phyloP scores from a whole-genome alignment of 92 coral and sea anemone species.

The Phenganax marumi region DNA sequence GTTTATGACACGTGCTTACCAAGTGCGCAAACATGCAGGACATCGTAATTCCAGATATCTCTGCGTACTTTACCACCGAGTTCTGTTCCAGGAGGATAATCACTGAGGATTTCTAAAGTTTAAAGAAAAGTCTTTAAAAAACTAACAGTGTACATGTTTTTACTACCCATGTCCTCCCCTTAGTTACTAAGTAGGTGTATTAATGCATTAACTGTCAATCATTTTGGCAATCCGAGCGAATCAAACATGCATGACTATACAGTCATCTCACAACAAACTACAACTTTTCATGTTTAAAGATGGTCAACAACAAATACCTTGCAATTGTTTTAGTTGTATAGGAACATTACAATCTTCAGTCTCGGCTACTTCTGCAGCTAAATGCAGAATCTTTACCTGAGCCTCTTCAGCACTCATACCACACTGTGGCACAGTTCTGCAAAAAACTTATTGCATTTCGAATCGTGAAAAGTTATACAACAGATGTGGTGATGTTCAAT shows the following conservation, averaged over 20 bases:
- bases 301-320: constrained; percentile 58
- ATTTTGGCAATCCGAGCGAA: no score
- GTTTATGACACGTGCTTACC: constrained; percentile 51
- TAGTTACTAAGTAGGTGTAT: not conserved
- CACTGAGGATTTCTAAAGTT: constrained; percentile 72
- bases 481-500: no score
- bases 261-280: no score
- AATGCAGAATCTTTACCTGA: constrained; percentile 76
- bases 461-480: not conserved
- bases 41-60: constrained; percentile 85
- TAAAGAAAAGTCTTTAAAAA: not conserved
- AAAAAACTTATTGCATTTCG: not conserved
- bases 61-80: constrained; percentile 66
- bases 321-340: constrained; percentile 68
- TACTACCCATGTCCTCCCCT: not conserved
- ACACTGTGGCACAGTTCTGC: not conserved
- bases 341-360: constrained; percentile 89
- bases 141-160: not conserved
- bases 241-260: no score
- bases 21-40: constrained; percentile 79
- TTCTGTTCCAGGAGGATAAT: constrained; percentile 64
- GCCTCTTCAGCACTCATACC: constrained; percentile 48
- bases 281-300: no score
- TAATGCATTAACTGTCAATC: no score
- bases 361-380: constrained; percentile 96